Conservation (phyloP, 2,113 vertebrate genomes). For the Notiomystis cincta region DNA sequence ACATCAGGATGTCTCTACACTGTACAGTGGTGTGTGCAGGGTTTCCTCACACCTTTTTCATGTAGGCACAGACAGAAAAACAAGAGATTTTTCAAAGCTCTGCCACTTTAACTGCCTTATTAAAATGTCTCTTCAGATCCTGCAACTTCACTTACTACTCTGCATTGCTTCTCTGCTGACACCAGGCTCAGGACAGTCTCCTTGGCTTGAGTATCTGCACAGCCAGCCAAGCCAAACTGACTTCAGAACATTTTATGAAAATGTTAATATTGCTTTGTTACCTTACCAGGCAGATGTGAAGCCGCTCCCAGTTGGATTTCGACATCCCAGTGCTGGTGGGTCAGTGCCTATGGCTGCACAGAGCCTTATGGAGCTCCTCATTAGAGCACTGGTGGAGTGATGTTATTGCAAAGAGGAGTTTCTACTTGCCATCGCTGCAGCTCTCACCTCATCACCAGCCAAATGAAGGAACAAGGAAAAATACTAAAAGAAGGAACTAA, state of each 20-base stretch:
- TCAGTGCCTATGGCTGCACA: neutral
- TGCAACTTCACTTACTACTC: neutral
- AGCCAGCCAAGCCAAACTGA: conserved; percentile 44
- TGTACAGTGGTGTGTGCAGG: neutral
- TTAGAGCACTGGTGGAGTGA: neutral
- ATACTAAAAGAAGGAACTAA: neutral
- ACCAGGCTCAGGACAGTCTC: conserved; percentile 28
- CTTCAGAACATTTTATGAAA: conserved; percentile 36
- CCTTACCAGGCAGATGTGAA: conserved; percentile 15
- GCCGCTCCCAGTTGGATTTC: neutral
- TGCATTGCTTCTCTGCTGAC: neutral
- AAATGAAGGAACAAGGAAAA: neutral
- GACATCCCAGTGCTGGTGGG: neutral
- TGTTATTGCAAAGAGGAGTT: neutral
- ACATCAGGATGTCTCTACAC: neutral
- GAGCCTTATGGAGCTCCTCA: neutral
- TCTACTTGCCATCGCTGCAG: neutral
- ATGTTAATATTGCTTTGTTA: conserved; percentile 39
- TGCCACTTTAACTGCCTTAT: neutral
- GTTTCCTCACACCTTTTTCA: neutral
- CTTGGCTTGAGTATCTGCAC: neutral
- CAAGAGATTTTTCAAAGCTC: neutral
- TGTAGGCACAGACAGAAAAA: neutral
- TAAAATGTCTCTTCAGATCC: neutral
- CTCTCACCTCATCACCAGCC: conserved; percentile 20